phyloP scores from a whole-genome alignment of 2,888 invertebrate species.

The Pachycephus smyrnensis region DNA sequence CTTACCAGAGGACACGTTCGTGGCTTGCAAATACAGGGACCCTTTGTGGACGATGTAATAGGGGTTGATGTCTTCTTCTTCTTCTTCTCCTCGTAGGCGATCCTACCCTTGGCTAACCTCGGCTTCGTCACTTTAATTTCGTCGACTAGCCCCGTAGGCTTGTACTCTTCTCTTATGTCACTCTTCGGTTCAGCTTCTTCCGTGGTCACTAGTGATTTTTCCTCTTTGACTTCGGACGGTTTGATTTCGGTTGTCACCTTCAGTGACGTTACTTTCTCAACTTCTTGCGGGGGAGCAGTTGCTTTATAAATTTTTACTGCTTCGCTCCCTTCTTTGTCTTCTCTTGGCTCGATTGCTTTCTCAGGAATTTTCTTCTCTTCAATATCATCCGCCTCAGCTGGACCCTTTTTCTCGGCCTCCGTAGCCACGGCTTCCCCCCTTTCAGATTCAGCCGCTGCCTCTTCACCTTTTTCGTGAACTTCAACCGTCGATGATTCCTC shows the following conservation, averaged over 20 bases:
- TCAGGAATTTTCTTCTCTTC: background rate
- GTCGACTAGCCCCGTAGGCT: background rate
- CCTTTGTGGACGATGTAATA: conserved; percentile 7
- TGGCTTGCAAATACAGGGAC: conserved; percentile 27
- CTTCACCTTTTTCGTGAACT: background rate
- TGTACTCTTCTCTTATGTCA: background rate
- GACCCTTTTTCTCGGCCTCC: background rate
- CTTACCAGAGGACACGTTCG: conserved; percentile 28
- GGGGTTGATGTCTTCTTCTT: conserved; percentile 18
- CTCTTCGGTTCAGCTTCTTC: background rate
- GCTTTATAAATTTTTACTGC: background rate
- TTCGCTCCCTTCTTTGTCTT: conserved; percentile 9
- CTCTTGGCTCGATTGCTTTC: background rate
- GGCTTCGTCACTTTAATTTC: conserved; percentile 11
- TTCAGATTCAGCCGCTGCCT: background rate
- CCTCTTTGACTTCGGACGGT: background rate
- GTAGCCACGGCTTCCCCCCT: background rate
- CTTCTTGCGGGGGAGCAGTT: background rate
- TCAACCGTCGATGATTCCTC: background rate
- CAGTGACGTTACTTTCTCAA: background rate
- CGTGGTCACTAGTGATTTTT: background rate
- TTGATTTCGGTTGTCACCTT: background rate
- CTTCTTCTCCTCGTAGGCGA: background rate
- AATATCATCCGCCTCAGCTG: background rate
- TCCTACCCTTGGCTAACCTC: background rate